Percentiles rank a stretch among this genome's conserved stretches.
These are phyloP conservation scores for Bursaphelenchus okinawaensis DNA, from an alignment of 2,888 invertebrate species.

Conservation along the genomic window DNA sequence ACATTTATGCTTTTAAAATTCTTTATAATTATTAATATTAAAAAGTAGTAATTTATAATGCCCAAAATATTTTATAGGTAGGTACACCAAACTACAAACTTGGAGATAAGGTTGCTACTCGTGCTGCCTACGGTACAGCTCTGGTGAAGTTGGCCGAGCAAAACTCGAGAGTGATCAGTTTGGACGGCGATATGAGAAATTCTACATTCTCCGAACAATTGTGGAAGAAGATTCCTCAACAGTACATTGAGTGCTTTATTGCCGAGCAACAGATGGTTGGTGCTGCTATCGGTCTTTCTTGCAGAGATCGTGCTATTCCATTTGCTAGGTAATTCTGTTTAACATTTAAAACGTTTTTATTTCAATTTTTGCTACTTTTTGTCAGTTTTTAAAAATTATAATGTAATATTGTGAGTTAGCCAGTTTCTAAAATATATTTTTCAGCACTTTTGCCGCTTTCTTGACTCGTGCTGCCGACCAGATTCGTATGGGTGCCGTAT, in stretches of 20 bases:
- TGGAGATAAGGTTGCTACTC: conserved; percentile 71
- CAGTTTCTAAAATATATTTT: conserved; percentile 59
- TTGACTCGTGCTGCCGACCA: conserved; percentile 93
- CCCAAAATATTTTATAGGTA: conserved; percentile 8
- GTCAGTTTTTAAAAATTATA: conserved; percentile 4
- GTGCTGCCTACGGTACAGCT: conserved; percentile 88
- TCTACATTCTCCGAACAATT: conserved; percentile 93
- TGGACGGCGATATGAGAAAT: conserved; percentile 86
- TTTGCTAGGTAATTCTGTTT: conserved; percentile 65
- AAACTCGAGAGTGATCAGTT: conserved; percentile 62
- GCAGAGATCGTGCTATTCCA: conserved; percentile 82
- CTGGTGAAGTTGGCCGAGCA: conserved; percentile 76
- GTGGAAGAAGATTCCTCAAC: conserved; percentile 68
- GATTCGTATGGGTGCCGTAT: conserved; percentile 98
- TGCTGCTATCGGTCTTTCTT: conserved; percentile 87
- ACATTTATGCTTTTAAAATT: too few species aligned
- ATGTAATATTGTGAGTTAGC: too few species aligned
- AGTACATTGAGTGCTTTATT: conserved; percentile 95
- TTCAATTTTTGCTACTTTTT: too few species aligned
- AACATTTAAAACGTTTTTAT: too few species aligned
- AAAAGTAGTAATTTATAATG: too few species aligned
- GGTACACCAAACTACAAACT: conserved; percentile 72
- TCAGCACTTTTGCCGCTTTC: conserved; percentile 95
- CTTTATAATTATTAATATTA: too few species aligned
- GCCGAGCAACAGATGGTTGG: conserved; percentile 92